Percentiles rank a stretch among this genome's conserved stretches.
phyloP scores from a whole-genome alignment of 1,140 invertebrate genomes.

The Eciton burchellii region DNA sequence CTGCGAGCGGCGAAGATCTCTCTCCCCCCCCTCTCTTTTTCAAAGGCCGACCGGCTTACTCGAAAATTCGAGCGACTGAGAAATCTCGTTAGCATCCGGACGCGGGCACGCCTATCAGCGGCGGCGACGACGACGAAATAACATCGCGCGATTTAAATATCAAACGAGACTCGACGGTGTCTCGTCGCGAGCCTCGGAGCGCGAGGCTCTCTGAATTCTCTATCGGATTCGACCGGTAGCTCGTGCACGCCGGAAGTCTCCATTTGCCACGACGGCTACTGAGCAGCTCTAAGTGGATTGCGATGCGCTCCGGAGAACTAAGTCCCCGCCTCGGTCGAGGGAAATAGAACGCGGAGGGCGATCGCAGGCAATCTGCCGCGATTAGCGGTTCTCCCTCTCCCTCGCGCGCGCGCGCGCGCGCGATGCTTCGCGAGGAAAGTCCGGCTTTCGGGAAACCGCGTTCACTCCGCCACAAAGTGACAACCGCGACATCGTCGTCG shows the following conservation, averaged over 20 bases:
- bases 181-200: slow-evolving; percentile 6
- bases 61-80: slow-evolving; percentile 51
- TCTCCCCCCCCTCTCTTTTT: slow-evolving; percentile 24
- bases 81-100: slow-evolving; percentile 61
- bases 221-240: slow-evolving; percentile 17
- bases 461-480: not conserved
- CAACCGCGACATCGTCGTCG: not conserved
- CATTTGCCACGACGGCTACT: not conserved
- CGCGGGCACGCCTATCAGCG: not conserved
- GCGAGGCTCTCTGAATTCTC: slow-evolving; percentile 51
- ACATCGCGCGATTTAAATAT: slow-evolving; percentile 55
- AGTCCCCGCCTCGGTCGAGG: slow-evolving; percentile 29
- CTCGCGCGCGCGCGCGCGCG: too few species aligned
- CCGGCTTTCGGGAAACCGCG: not conserved
- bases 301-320: slow-evolving; percentile 30
- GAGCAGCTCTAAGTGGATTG: slow-evolving; percentile 47
- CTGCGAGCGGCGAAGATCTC: not conserved
- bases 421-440: not conserved
- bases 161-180: slow-evolving; percentile 24
- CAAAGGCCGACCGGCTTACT: slow-evolving; percentile 57
- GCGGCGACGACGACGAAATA: slow-evolving; percentile 36
- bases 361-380: not conserved
- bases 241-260: not conserved
- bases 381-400: too few species aligned
- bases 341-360: slow-evolving; percentile 10